These are phyloP conservation scores for Tenrec ecaudatus DNA, from an alignment of 2,113 vertebrate genomes.

Conservation along the genomic window DNA sequence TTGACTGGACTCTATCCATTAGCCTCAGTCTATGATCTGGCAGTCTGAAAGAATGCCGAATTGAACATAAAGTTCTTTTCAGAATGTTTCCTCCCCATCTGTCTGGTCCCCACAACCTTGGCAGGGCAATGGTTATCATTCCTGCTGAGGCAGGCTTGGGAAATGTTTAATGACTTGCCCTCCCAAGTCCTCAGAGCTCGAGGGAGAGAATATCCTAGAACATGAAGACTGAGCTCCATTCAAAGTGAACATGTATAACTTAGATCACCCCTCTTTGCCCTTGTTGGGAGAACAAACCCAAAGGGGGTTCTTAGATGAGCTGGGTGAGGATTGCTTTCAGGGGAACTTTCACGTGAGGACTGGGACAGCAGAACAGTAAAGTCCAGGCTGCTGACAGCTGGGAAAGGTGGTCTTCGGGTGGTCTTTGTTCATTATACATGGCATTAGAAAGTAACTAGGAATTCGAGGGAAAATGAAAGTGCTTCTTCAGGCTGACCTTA, in stretches of 20 bases:
- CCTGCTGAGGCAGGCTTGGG: background rate
- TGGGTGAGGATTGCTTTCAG: constrained; percentile 27
- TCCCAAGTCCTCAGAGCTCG: background rate
- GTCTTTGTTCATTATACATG: constrained; percentile 55
- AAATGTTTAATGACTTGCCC: background rate
- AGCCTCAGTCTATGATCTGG: background rate
- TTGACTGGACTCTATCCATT: background rate
- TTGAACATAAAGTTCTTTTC: background rate
- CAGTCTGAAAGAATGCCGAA: background rate
- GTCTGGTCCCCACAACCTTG: background rate
- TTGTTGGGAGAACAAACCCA: background rate
- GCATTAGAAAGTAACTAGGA: constrained; percentile 55
- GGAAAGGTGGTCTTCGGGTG: constrained; percentile 46
- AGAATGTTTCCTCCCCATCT: background rate
- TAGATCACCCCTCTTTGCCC: background rate
- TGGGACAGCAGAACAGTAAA: constrained; percentile 53
- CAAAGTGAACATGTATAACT: background rate
- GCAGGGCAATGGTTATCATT: background rate
- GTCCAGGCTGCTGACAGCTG: constrained; percentile 60
- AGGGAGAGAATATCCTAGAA: constrained; percentile 1
- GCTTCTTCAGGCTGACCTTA: constrained; percentile 49
- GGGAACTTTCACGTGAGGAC: constrained; percentile 40
- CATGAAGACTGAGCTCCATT: constrained; percentile 5
- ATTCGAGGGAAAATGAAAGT: constrained; percentile 17
- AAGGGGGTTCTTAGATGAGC: constrained; percentile 40